These are phyloP conservation scores for Melanerpes aurifrons DNA, from an alignment of 2,113 vertebrate species.

Conservation along the genomic window DNA sequence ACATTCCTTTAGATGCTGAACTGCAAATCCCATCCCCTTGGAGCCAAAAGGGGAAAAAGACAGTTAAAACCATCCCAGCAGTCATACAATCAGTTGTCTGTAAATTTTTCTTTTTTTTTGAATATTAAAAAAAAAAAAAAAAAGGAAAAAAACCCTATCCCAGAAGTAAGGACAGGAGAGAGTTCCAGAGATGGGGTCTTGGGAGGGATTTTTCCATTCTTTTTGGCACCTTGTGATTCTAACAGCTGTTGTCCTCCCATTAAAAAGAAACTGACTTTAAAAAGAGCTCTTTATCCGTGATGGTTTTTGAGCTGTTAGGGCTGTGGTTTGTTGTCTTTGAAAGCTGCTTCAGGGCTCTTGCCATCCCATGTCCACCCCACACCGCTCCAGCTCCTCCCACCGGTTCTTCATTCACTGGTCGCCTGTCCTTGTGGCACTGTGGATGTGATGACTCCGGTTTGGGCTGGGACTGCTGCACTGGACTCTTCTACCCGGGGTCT, in stretches of 20 bases:
- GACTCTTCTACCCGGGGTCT: slow-evolving; percentile 86
- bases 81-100: slow-evolving; percentile 77
- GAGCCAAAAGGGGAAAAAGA: slow-evolving; percentile 23
- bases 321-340: slow-evolving; percentile 33
- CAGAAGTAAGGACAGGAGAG: slow-evolving; percentile 39
- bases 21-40: slow-evolving; percentile 24
- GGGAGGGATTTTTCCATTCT: slow-evolving; percentile 37
- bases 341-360: slow-evolving; percentile 23
- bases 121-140: neutral
- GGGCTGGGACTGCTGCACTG: slow-evolving; percentile 66
- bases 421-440: slow-evolving; percentile 77
- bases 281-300: slow-evolving; percentile 8
- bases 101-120: slow-evolving; percentile 59
- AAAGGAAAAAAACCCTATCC: neutral
- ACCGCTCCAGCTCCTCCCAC: slow-evolving; percentile 37
- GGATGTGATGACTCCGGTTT: slow-evolving; percentile 85
- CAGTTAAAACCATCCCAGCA: slow-evolving; percentile 60
- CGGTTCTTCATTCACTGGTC: slow-evolving; percentile 76
- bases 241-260: slow-evolving; percentile 29
- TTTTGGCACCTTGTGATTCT: slow-evolving; percentile 47
- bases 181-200: slow-evolving; percentile 43
- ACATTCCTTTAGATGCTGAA: slow-evolving; percentile 60
- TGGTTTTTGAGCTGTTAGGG: slow-evolving; percentile 22
- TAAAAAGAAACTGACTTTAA: slow-evolving; percentile 34
- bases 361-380: slow-evolving; percentile 53